Conservation (phyloP, 2,113 vertebrate species). For the Takifugu flavidus region DNA sequence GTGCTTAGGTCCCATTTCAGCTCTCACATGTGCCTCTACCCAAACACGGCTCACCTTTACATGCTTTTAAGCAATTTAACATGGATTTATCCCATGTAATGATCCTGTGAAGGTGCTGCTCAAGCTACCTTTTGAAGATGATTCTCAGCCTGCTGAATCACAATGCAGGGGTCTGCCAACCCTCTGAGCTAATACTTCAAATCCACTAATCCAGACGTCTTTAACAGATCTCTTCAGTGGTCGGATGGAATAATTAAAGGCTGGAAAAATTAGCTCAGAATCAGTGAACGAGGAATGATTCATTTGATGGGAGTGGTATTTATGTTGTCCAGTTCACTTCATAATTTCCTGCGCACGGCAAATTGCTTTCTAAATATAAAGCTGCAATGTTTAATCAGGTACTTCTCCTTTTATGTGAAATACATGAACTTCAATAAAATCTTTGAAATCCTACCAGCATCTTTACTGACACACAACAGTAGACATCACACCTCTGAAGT, state of each 20-base stretch:
- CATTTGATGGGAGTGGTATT: conserved; percentile 42
- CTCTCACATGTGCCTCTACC: conserved; percentile 25
- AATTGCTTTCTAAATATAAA: no score
- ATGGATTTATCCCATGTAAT: conserved; percentile 61
- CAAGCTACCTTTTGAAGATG: conserved; percentile 67
- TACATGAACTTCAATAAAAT: no score
- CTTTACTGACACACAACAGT: no score
- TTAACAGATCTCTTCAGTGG: conserved; percentile 69
- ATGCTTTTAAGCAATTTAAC: conserved; percentile 63
- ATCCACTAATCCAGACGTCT: conserved; percentile 77
- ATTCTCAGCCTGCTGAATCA: conserved; percentile 59
- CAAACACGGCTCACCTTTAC: conserved; percentile 53
- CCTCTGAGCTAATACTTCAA: conserved; percentile 69
- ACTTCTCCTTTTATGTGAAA: no score
- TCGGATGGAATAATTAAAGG: conserved; percentile 72
- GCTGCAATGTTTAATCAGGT: no score
- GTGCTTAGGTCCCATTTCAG: conserved; percentile 34
- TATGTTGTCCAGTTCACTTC: conserved; percentile 22
- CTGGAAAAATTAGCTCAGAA: conserved; percentile 67
- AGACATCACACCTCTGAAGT: conserved; percentile 1
- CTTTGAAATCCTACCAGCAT: no score
- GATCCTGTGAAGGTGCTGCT: conserved; percentile 63
- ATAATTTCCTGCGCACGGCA: conserved; percentile 21
- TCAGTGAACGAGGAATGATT: conserved; percentile 52
- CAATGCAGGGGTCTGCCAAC: conserved; percentile 73